A percentile compares a stretch with the other conserved stretches of the same genome.
Evolutionary conservation across 2,113 vertebrate species (phyloP).

Genomic region (Syngnathus floridae): DNA sequence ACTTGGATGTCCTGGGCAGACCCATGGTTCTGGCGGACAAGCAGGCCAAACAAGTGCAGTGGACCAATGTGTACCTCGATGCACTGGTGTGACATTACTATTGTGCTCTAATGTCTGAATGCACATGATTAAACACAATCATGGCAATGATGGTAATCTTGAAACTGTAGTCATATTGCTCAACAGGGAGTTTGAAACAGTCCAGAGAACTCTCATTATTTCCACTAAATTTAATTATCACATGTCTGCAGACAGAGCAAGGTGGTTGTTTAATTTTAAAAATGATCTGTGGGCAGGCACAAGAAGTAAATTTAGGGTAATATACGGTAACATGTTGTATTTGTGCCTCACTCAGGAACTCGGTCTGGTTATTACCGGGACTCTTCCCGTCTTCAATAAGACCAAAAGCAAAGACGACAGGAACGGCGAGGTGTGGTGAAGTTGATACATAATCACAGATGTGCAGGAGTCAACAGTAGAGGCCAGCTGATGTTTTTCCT

Average conservation of each 20-base stretch:
- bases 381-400: constrained; percentile 88
- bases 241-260: too few species aligned
- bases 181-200: too few species aligned
- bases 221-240: too few species aligned
- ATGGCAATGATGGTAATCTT: too few species aligned
- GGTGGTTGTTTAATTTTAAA: too few species aligned
- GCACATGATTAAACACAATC: too few species aligned
- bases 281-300: background rate
- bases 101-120: background rate
- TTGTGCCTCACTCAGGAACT: constrained; percentile 71
- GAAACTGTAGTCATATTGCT: too few species aligned
- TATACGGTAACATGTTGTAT: background rate
- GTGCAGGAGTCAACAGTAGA: background rate
- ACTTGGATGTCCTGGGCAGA: constrained; percentile 91
- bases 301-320: background rate
- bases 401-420: constrained; percentile 71
- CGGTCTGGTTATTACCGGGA: constrained; percentile 88
- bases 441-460: background rate
- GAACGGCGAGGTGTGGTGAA: constrained; percentile 51
- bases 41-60: constrained; percentile 92
- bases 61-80: constrained; percentile 97
- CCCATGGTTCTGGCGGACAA: constrained; percentile 95
- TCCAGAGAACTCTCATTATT: too few species aligned
- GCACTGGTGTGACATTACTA: constrained; percentile 76
- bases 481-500: background rate